Evolutionary conservation across 1,140 invertebrate genomes (phyloP).

Genomic region (Apocrypta bakeri): DNA sequence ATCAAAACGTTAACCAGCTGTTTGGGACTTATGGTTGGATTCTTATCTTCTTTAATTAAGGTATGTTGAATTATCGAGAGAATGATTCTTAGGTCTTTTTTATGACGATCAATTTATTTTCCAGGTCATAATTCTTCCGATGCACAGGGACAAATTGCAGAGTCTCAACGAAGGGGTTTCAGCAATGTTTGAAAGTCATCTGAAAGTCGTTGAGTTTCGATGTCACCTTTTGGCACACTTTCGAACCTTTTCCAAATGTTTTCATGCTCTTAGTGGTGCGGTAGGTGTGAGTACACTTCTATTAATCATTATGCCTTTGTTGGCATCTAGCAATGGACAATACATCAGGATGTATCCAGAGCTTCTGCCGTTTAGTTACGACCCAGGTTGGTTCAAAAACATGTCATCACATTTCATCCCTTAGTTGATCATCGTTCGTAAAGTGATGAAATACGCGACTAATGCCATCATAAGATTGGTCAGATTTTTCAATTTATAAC

Average conservation of each 20-base stretch:
- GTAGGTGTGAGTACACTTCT: not conserved
- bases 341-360: not conserved
- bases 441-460: too few species aligned
- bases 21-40: constrained; percentile 27
- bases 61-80: constrained; percentile 10
- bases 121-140: not conserved
- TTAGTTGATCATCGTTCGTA: too few species aligned
- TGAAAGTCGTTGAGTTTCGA: not conserved
- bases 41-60: constrained; percentile 43
- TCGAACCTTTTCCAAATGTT: not conserved
- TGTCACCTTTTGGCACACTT: not conserved
- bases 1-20: constrained; percentile 42
- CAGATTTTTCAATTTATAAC: too few species aligned
- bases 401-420: too few species aligned
- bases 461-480: too few species aligned
- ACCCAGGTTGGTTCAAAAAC: too few species aligned
- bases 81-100: not conserved
- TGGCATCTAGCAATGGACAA: not conserved
- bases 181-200: not conserved
- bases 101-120: not conserved
- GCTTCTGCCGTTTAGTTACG: not conserved
- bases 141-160: not conserved
- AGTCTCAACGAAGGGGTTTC: not conserved
- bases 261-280: not conserved
- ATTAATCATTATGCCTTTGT: not conserved